Percentiles rank a stretch among this genome's conserved stretches.
Evolutionary conservation across 2,113 vertebrate genomes (phyloP).

Genomic region (Leuciscus idus): DNA sequence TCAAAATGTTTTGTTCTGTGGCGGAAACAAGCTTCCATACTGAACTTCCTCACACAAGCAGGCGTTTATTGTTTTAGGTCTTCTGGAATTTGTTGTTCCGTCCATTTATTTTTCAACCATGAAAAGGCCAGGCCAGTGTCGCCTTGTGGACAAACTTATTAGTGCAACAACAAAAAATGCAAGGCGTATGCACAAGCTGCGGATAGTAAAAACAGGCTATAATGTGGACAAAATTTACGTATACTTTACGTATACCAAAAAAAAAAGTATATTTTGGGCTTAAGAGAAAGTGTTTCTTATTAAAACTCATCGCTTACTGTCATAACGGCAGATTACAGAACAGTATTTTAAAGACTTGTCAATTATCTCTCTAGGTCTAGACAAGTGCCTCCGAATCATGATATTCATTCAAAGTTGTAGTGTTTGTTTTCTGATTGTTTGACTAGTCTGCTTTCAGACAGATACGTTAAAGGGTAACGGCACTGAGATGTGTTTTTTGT

Average conservation of each 20-base stretch:
- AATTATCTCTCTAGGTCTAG: conserved; percentile 43
- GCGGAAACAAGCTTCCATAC: neutral
- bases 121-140: neutral
- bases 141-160: neutral
- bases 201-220: no score
- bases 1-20: no score
- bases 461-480: conserved; percentile 29
- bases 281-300: conserved; percentile 11
- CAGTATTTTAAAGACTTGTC: conserved; percentile 53
- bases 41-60: neutral
- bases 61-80: neutral
- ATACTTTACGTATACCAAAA: neutral
- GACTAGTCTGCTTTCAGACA: conserved; percentile 41
- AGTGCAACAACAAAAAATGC: neutral
- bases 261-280: neutral
- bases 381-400: neutral
- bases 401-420: neutral
- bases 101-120: neutral
- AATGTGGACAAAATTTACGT: neutral
- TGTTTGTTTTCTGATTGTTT: conserved; percentile 32
- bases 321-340: conserved; percentile 45
- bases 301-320: conserved; percentile 33
- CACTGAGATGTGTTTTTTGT: conserved; percentile 38
- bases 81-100: neutral
- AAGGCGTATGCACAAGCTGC: neutral